A percentile compares a stretch with the other conserved stretches of the same genome.
Conservation (phyloP, 2,113 vertebrate genomes). For the Zosterops borbonicus region DNA sequence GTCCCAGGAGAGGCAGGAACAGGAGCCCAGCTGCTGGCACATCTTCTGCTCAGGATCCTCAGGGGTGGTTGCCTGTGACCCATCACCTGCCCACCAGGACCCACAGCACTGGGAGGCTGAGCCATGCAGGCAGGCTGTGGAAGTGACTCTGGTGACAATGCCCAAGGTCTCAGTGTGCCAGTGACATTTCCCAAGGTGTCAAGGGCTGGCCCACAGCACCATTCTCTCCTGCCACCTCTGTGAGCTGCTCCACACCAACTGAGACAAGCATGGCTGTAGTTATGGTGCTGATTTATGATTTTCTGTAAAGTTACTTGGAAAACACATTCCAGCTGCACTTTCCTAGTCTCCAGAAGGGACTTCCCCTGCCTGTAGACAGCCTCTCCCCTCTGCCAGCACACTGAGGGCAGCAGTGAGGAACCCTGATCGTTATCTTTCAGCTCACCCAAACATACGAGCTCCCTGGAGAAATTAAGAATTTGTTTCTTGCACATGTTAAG, state of each 20-base stretch:
- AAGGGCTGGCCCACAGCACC: neutral
- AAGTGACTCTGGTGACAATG: neutral
- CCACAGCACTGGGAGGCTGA: fast-evolving
- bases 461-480: neutral
- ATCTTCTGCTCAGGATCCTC: fast-evolving
- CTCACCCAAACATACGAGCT: fast-evolving
- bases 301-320: neutral
- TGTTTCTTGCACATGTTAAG: neutral
- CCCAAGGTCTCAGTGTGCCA: neutral
- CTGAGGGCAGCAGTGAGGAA: neutral
- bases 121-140: neutral
- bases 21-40: neutral
- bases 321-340: neutral
- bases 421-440: neutral
- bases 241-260: neutral
- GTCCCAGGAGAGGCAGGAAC: neutral
- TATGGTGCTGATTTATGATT: neutral
- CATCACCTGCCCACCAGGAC: fast-evolving
- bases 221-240: neutral
- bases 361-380: neutral
- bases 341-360: neutral
- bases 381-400: neutral
- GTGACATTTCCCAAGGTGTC: neutral
- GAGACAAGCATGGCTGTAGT: neutral
- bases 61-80: fast-evolving